Conservation (phyloP, 2,888 invertebrate genomes). For the Noctua janthina region DNA sequence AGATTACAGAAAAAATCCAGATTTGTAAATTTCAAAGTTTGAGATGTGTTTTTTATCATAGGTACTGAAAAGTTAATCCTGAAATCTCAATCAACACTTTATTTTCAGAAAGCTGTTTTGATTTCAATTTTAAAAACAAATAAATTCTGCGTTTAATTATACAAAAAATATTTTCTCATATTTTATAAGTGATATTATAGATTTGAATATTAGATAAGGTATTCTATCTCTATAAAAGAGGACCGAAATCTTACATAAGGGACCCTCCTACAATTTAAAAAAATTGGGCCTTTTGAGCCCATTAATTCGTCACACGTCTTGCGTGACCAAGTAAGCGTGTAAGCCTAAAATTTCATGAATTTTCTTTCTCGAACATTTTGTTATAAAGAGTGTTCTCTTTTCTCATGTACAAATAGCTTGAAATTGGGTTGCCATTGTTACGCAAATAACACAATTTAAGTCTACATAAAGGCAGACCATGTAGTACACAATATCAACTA, state of each 20-base stretch:
- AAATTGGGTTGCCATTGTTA: conserved; percentile 48
- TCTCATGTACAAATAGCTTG: conserved; percentile 36
- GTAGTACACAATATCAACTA: not conserved
- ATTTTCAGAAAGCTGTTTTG: not conserved
- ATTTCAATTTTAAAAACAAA: not conserved
- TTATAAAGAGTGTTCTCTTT: conserved; percentile 19
- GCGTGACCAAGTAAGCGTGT: conserved; percentile 34
- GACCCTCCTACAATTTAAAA: not conserved
- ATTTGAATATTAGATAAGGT: not conserved
- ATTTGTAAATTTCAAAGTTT: not conserved
- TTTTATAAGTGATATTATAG: not conserved
- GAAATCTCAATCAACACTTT: not conserved
- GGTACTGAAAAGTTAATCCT: not conserved
- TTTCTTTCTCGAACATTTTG: conserved; percentile 17
- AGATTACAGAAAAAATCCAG: conserved; percentile 40
- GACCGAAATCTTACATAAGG: not conserved
- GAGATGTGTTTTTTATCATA: conserved; percentile 9
- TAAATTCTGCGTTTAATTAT: not conserved
- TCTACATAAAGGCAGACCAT: conserved; percentile 7
- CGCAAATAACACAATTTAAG: conserved; percentile 32
- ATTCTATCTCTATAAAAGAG: not conserved
- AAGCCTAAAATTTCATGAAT: conserved; percentile 22
- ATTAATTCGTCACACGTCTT: conserved; percentile 26
- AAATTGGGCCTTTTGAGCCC: not conserved
- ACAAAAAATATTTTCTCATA: not conserved